Evolutionary conservation across 2,888 invertebrate species (phyloP), one percentile per base, ranked within the genome.

Genomic region (Spisula solida): DNA sequence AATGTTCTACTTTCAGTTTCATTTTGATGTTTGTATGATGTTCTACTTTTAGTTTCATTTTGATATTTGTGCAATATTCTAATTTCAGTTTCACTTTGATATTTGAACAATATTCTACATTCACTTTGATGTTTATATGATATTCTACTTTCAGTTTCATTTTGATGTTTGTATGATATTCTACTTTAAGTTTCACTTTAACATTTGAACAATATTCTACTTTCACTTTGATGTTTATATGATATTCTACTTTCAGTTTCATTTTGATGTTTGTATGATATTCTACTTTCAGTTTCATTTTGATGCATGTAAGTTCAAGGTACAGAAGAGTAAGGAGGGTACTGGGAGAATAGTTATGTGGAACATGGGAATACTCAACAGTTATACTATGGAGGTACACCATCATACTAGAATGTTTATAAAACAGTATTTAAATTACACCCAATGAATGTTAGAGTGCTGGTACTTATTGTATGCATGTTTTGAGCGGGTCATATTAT

Each of bases 341-440:
- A 99, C 99, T 0, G 99, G 99, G 10, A 97, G 99, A 88, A 98
- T 99, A 14, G 99, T 99, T 0, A 98, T 99, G 95, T 99, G 99
- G 99, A 98, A 99, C 97, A 98, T 99, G 97, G 99, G 99, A 41
- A 98, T 99, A 80, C 98, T 98, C 88, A 99, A 99, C 95, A 99
- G 99, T 96, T 99, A 98, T 96, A 99, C 99, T 6, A 98, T 99
- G 97, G 99, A 99, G 95, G 96, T 96, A 90, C 47, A 5, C 25
- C 14, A 75, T 16, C 29, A n/a, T 34, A 18, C 1, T 34, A 29
- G 8, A 16, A 16, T 51, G 47, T 8, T 47, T 47, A 8, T 47
- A 47, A 47, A 12, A 47, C 6, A 47, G 47, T 12, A 47, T 47
- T 5, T 47, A 47, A 47, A 47, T 47, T 47, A 12, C 47, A 12